Conservation (phyloP, 2,113 vertebrate species). For the Clarias magur region DNA sequence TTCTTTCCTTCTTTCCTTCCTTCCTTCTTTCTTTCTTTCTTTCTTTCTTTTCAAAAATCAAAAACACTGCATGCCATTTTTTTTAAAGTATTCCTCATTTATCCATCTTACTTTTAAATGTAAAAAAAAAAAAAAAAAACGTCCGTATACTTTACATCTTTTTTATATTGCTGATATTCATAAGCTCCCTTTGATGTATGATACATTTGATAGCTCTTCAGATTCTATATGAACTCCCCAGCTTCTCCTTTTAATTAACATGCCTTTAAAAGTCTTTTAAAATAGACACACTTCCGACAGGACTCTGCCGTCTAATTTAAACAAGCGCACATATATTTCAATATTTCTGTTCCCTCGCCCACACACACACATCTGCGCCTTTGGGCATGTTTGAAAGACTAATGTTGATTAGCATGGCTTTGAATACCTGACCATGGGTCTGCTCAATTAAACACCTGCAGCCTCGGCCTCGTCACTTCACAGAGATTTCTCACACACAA, state of each 20-base stretch:
- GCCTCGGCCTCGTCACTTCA: conserved; percentile 58
- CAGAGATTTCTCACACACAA: conserved; percentile 61
- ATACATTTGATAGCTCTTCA: conserved; percentile 1
- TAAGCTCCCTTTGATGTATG: neutral
- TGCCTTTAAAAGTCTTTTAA: conserved; percentile 14
- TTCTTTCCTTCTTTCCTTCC: neutral
- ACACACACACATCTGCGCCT: conserved; percentile 27
- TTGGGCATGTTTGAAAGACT: conserved; percentile 61
- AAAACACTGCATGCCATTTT: neutral
- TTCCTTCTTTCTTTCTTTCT: neutral
- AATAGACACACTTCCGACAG: conserved; percentile 51
- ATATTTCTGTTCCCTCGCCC: conserved; percentile 1
- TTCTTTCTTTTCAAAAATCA: neutral
- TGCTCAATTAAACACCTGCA: conserved; percentile 69
- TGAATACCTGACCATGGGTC: conserved; percentile 67
- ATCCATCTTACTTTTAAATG: neutral
- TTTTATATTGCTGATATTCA: neutral
- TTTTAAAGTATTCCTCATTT: neutral
- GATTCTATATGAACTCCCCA: neutral
- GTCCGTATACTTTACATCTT: neutral
- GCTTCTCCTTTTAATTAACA: neutral
- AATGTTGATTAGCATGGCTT: conserved; percentile 73
- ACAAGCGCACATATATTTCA: conserved; percentile 35
- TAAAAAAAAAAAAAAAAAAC: neutral
- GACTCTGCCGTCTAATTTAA: conserved; percentile 46